A percentile compares a stretch with the other conserved stretches of the same genome.
Conservation (phyloP, 2,113 vertebrate species). For the Corythornis vintsioides region DNA sequence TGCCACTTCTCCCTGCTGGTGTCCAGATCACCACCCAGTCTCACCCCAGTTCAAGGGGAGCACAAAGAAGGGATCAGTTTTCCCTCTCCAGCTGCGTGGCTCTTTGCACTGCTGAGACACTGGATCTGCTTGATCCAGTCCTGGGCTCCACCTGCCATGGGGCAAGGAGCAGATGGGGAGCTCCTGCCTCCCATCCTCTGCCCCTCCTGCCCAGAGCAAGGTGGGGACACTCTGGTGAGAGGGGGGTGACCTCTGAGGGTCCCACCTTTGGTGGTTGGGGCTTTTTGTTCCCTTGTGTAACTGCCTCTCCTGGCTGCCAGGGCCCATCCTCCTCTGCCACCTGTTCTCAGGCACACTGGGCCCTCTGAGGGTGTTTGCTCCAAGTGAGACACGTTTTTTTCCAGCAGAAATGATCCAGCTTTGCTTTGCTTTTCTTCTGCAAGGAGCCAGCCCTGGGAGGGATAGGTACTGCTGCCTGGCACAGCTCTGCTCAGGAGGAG, state of each 20-base stretch:
- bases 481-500: too few species aligned
- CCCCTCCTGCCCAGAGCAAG: background rate
- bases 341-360: background rate
- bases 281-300: background rate
- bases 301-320: background rate
- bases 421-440: background rate
- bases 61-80: background rate
- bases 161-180: background rate
- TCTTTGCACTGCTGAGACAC: background rate
- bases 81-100: background rate
- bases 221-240: background rate
- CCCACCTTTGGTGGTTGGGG: accelerated
- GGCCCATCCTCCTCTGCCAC: background rate
- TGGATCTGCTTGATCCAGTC: background rate
- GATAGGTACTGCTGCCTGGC: background rate
- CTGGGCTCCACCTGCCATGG: background rate
- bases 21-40: background rate
- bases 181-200: background rate
- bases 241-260: background rate
- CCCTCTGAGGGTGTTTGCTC: background rate
- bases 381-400: background rate
- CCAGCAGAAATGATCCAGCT: background rate
- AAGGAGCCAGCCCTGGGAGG: background rate
- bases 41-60: background rate
- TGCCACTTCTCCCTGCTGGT: background rate